phyloP scores from a whole-genome alignment of 2,113 vertebrate species.

The Python bivittatus region DNA sequence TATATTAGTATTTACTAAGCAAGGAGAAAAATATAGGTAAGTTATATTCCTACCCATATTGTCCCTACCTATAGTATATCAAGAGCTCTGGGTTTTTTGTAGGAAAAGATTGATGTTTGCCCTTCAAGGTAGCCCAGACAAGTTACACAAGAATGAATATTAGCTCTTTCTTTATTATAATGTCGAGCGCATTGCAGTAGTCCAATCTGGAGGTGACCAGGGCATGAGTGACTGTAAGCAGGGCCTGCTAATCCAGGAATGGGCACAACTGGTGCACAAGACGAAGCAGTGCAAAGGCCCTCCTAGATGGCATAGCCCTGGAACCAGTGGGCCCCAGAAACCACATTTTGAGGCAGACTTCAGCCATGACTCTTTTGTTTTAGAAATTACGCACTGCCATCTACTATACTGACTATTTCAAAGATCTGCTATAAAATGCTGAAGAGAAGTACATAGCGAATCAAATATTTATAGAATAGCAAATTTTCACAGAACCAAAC shows the following conservation, averaged over 20 bases:
- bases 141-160: neutral
- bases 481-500: neutral
- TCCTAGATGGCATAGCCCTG: too few species aligned
- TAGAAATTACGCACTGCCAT: neutral
- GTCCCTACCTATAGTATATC: neutral
- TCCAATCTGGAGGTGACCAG: too few species aligned
- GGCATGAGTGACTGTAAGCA: too few species aligned
- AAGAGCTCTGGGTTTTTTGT: neutral
- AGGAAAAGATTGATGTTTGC: neutral
- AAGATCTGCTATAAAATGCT: neutral
- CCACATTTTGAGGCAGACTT: neutral
- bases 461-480: constrained; percentile 3
- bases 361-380: neutral
- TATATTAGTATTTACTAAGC: neutral
- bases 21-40: neutral
- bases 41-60: neutral
- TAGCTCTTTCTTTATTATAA: neutral
- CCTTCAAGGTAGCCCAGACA: neutral
- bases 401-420: neutral
- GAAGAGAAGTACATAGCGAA: neutral
- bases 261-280: too few species aligned
- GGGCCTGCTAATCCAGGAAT: too few species aligned
- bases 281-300: too few species aligned
- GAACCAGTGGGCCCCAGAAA: too few species aligned
- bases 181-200: too few species aligned